phyloP scores from a whole-genome alignment of 2,797 vertebrate genomes.

The Moxostoma hubbsi region DNA sequence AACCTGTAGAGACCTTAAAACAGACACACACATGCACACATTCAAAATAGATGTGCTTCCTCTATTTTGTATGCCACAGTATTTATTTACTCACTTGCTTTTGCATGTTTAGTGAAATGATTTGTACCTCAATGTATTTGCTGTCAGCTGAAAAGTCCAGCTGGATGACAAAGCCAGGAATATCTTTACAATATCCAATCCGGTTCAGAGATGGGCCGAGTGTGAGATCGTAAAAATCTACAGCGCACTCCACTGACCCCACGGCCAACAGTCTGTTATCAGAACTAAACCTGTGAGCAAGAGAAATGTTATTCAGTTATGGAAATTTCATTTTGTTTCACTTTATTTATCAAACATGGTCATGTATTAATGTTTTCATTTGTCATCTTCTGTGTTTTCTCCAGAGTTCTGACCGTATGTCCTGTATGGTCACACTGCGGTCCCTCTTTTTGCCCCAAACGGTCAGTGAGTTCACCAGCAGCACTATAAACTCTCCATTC shows the following conservation, averaged over 20 bases:
- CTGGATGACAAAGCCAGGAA: conserved; percentile 90
- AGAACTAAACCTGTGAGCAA: conserved; percentile 87
- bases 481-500: conserved; percentile 92
- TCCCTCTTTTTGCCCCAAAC: conserved; percentile 96
- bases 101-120: too few species aligned
- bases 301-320: background rate
- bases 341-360: too few species aligned
- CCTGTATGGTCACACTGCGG: conserved; percentile 89
- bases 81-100: too few species aligned
- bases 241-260: conserved; percentile 88
- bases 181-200: conserved; percentile 94
- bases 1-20: conserved; percentile 88
- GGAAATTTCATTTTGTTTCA: too few species aligned
- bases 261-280: conserved; percentile 91
- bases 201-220: conserved; percentile 91
- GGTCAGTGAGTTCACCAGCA: conserved; percentile 90
- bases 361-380: too few species aligned
- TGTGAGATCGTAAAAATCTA: conserved; percentile 95
- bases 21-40: background rate
- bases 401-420: conserved; percentile 81
- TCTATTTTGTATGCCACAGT: too few species aligned
- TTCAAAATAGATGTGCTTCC: too few species aligned
- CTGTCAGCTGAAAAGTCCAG: conserved; percentile 95
- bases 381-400: too few species aligned
- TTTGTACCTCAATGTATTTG: conserved; percentile 87